Conservation (phyloP, 1,140 invertebrate genomes). For the Drosophila prosaltans region DNA sequence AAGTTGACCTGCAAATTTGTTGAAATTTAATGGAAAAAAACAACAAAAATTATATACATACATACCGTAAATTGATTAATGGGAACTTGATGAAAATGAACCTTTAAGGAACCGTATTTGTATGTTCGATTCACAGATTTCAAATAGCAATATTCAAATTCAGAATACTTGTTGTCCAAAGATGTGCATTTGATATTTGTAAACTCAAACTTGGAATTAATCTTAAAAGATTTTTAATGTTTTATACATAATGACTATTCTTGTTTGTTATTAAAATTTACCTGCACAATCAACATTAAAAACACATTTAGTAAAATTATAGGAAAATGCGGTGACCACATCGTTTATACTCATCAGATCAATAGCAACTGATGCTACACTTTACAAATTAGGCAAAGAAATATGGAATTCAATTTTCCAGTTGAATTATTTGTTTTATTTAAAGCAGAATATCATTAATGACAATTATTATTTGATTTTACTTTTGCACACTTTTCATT, state of each 20-base stretch:
- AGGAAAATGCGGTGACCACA: neutral
- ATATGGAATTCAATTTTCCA: neutral
- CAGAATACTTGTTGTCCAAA: neutral
- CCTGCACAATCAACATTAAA: neutral
- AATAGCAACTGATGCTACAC: neutral
- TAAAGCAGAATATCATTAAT: neutral
- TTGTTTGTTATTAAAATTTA: neutral
- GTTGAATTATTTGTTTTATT: neutral
- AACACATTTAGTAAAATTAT: neutral
- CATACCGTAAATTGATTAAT: constrained; percentile 1
- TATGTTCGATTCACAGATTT: constrained; percentile 1
- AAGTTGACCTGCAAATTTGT: neutral
- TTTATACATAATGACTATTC: neutral
- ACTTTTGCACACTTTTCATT: no score
- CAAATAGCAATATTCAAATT: constrained; percentile 5
- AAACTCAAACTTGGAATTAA: constrained; percentile 1
- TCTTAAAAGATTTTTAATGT: neutral
- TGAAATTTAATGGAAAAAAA: neutral
- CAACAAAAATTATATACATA: neutral
- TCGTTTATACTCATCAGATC: neutral
- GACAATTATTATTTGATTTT: neutral
- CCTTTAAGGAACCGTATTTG: constrained; percentile 2
- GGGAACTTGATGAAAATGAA: neutral
- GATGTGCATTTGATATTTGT: constrained; percentile 1
- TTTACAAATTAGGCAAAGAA: neutral